Evolutionary conservation across 1,140 invertebrate genomes (phyloP), one percentile per base, ranked within the genome.

Genomic region (Marisa cornuarietis): DNA sequence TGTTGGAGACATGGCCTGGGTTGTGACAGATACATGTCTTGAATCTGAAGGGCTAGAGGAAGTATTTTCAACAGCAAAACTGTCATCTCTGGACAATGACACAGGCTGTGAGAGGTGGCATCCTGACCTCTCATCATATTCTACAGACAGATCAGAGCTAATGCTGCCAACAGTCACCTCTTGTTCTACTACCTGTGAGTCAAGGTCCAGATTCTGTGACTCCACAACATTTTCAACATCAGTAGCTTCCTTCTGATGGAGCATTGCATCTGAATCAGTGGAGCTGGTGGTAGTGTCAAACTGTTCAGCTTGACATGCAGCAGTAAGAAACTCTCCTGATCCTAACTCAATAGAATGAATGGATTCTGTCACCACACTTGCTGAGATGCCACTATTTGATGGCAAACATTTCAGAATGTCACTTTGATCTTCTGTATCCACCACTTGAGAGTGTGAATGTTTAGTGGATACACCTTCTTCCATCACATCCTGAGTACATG

Each of bases 321-420:
- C 76, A 24, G 62, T 65, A 8, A 77, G 24, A 51, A 18, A 24
- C 9, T 54, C 76, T 14, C 65, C 76, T 0, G 62, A 49, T 24
- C 76, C 76, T 8, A 77, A 63, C 24, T 77, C 76, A 51, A 77
- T 68, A 16, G 76, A 77, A 63, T 77, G 76, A 22, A 77, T 65
- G 16, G 76, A 62, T 65, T 77, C 76, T 42, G 76, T 77, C 42
- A 77, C 76, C 10, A 77, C 76, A 54, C 76, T 77, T 9, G 76
- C 76, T 31, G 65, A 68, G 65, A n/a, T 22, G 11, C n/a, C 65
- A 58, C 54, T 58, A 18, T 18, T 18, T 58, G 54, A 58, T 58
- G 54, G 54, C 54, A 58, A 58, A 58, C 54, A 58, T 58, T 58
- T 58, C 54, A 58, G 4, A 11, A 58, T 58, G 8, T 58, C 54